These are phyloP conservation scores for Thymelicus sylvestris DNA, from an alignment of 2,888 invertebrate species.

Conservation along the genomic window DNA sequence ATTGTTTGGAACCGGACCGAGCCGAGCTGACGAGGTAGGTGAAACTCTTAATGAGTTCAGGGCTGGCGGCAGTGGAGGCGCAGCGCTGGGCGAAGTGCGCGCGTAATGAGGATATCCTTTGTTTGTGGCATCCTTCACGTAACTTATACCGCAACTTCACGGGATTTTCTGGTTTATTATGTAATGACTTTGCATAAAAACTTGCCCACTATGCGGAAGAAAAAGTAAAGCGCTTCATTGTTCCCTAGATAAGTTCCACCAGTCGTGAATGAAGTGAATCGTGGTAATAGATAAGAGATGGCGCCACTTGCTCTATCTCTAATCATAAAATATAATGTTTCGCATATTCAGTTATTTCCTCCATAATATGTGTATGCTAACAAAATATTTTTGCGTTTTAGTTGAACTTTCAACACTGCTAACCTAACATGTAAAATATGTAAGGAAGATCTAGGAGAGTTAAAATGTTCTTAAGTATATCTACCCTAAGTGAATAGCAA, in stretches of 20 bases:
- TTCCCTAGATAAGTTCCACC: neutral
- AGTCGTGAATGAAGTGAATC: neutral
- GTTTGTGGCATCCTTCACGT: conserved; percentile 26
- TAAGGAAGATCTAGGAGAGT: too few species aligned
- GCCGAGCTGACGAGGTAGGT: conserved; percentile 30
- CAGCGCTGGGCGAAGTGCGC: conserved; percentile 8
- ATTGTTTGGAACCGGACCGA: conserved; percentile 37
- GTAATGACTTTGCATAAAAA: conserved; percentile 15
- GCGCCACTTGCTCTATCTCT: conserved; percentile 2
- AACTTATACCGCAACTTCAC: conserved; percentile 12
- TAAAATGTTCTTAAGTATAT: too few species aligned
- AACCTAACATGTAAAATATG: too few species aligned
- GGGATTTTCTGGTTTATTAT: conserved; percentile 26
- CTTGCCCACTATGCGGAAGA: conserved; percentile 11
- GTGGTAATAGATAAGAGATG: neutral
- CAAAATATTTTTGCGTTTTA: too few species aligned
- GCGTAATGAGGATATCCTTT: conserved; percentile 29
- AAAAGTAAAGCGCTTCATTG: conserved; percentile 3
- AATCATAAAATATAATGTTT: too few species aligned
- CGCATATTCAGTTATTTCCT: too few species aligned
- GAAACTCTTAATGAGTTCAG: conserved; percentile 37
- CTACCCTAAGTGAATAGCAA: too few species aligned
- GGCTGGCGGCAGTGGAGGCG: conserved; percentile 30
- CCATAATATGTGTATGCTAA: too few species aligned
- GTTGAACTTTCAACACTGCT: too few species aligned